Conservation (phyloP, 2,113 vertebrate species). For the Hyla sarda region DNA sequence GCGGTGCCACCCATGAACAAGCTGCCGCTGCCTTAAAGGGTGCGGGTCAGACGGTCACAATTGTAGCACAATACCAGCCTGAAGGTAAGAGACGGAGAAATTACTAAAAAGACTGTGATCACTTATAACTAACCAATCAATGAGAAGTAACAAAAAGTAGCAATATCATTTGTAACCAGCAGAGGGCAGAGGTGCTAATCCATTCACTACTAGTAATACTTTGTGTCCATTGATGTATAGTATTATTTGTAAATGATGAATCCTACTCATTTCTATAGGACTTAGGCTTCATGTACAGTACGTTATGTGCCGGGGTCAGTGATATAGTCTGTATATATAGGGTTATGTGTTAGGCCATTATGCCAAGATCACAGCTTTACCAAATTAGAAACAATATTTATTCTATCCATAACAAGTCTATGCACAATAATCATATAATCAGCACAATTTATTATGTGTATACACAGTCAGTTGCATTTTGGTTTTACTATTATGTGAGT, state of each 20-base stretch:
- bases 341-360: too few relatives aligned
- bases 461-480: too few relatives aligned
- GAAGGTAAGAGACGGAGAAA: conserved; percentile 82
- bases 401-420: too few relatives aligned
- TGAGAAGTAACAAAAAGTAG: neutral
- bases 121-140: too few relatives aligned
- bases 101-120: too few relatives aligned
- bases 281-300: neutral
- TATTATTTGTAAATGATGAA: neutral
- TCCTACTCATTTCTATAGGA: neutral
- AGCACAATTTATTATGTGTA: too few relatives aligned
- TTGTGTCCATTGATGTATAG: neutral
- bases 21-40: conserved; percentile 93
- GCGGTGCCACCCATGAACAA: conserved; percentile 93
- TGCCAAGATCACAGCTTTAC: too few relatives aligned
- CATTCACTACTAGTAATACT: neutral
- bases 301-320: neutral
- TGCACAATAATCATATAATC: too few relatives aligned
- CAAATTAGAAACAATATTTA: too few relatives aligned
- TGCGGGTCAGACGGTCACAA: conserved; percentile 93
- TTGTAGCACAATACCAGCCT: conserved; percentile 93
- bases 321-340: too few relatives aligned
- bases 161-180: neutral
- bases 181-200: neutral
- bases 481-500: too few relatives aligned